Percentiles rank a stretch among this genome's conserved stretches.
phyloP scores from a whole-genome alignment of 1,140 invertebrate genomes.

The Aphaenogaster ashmeadi region DNA sequence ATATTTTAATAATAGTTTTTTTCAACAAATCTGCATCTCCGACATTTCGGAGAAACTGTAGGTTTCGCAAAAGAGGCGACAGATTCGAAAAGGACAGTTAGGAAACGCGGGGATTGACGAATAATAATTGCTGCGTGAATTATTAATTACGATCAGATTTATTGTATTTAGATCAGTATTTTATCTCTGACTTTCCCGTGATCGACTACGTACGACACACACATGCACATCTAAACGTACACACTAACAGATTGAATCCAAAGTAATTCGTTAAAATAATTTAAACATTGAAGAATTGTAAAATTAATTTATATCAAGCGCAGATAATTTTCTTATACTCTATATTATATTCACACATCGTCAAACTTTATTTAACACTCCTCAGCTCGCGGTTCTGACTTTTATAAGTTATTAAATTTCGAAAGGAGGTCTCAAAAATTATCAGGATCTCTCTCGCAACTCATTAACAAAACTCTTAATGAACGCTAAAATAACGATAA shows the following conservation, averaged over 20 bases:
- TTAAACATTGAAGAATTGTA: background rate
- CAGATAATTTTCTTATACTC: background rate
- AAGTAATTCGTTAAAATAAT: background rate
- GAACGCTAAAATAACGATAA: background rate
- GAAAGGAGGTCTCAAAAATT: background rate
- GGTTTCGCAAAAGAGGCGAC: background rate
- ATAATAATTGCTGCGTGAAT: constrained; percentile 20
- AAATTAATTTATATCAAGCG: background rate
- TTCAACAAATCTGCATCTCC: background rate
- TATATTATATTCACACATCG: background rate
- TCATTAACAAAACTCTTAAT: background rate
- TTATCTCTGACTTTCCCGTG: background rate
- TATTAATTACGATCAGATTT: constrained; percentile 42
- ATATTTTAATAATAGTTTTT: background rate
- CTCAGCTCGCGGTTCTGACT: background rate
- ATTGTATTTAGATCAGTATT: constrained; percentile 1
- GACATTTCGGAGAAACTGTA: background rate
- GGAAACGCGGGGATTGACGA: background rate
- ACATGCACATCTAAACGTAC: background rate
- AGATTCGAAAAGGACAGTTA: background rate
- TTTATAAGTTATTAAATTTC: background rate
- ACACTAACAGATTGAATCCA: background rate
- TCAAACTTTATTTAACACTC: background rate
- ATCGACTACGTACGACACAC: background rate
- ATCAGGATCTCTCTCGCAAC: background rate